Conservation (phyloP, 2,888 invertebrate species). For the Drosophila dives region DNA sequence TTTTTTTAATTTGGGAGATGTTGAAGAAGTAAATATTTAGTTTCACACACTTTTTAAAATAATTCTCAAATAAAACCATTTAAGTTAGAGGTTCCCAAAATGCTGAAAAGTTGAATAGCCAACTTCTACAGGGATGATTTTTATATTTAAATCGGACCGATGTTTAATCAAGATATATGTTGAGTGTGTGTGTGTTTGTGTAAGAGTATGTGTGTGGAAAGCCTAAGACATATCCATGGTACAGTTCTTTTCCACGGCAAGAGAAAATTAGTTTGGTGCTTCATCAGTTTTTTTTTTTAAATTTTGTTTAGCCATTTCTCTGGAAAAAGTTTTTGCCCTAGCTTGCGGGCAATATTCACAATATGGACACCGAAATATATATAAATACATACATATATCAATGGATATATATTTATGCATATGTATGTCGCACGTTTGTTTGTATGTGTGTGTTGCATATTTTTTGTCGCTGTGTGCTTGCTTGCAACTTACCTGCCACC, state of each 20-base stretch:
- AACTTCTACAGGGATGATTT: neutral
- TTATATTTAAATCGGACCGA: neutral
- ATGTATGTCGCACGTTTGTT: conserved; percentile 22
- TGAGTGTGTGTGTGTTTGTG: conserved; percentile 12
- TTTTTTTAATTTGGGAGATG: neutral
- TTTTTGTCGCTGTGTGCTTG: conserved; percentile 5
- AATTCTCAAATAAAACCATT: neutral
- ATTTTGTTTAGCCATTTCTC: conserved; percentile 75
- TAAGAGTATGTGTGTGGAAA: conserved; percentile 22
- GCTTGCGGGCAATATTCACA: conserved; percentile 45
- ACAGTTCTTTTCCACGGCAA: conserved; percentile 20
- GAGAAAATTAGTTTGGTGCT: conserved; percentile 36
- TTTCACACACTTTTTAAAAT: neutral
- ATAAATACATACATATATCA: conserved; percentile 18
- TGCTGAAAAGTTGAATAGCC: neutral
- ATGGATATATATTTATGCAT: conserved; percentile 78
- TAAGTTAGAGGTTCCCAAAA: neutral
- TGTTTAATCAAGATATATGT: conserved; percentile 8
- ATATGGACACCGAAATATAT: conserved; percentile 52
- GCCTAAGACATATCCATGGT: conserved; percentile 62
- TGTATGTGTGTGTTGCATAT: conserved; percentile 67
- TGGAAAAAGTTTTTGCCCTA: conserved; percentile 80
- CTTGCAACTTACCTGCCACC: conserved; percentile 87
- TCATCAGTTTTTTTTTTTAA: conserved; percentile 14
- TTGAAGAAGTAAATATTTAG: neutral